phyloP scores from a whole-genome alignment of 30 jellyfish, hydroid and myxozoan species.

The Aurelia sp. region DNA sequence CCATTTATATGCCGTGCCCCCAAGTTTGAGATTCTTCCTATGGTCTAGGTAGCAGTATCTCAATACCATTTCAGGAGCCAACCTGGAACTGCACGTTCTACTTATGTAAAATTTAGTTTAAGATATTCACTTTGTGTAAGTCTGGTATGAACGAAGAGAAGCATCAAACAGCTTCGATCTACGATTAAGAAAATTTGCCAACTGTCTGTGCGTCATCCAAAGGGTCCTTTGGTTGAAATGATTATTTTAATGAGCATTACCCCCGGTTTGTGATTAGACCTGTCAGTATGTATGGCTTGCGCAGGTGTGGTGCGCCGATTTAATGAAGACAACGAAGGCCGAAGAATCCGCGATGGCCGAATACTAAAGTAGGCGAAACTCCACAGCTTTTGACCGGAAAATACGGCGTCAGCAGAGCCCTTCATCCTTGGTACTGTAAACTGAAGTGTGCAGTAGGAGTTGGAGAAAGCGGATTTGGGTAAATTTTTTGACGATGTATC shows the following conservation, averaged over 20 bases:
- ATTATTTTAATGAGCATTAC: not conserved
- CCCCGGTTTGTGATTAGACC: slow-evolving; percentile 20
- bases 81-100: no score
- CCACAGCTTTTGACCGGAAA: slow-evolving; percentile 31
- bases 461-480: slow-evolving; percentile 63
- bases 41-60: no score
- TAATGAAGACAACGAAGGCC: slow-evolving; percentile 44
- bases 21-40: no score
- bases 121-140: no score
- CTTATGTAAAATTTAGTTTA: no score
- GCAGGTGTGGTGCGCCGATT: slow-evolving; percentile 55
- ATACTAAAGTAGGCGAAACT: slow-evolving; percentile 7
- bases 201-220: no score
- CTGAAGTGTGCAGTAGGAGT: slow-evolving; percentile 61
- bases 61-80: no score
- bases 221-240: not conserved
- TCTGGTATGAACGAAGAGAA: no score
- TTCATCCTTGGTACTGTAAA: slow-evolving; percentile 20
- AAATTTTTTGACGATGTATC: slow-evolving; percentile 73
- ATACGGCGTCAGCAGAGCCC: slow-evolving; percentile 33
- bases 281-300: slow-evolving; percentile 17
- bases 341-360: slow-evolving; percentile 55
- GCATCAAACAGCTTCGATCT: no score
- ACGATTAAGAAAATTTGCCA: no score
- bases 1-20: no score